These are phyloP conservation scores for Lasioglossum marginatum DNA, from an alignment of 2,888 invertebrate genomes.

Conservation along the genomic window DNA sequence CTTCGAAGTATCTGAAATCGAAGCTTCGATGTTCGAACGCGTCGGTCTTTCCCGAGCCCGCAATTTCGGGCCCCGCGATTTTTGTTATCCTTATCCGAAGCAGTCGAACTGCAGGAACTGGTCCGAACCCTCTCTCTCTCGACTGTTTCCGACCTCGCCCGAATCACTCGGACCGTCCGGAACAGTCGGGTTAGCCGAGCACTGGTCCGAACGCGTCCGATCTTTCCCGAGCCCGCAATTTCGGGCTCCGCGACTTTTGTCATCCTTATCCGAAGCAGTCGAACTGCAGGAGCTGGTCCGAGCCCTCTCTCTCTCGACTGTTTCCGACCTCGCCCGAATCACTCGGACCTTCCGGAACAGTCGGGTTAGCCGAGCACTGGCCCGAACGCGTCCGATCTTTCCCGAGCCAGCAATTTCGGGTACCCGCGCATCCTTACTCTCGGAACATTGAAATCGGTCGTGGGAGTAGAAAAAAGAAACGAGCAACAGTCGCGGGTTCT, in stretches of 20 bases:
- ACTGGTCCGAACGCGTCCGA: too few species aligned
- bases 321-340: background rate
- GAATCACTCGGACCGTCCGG: too few species aligned
- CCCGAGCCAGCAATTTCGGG: background rate
- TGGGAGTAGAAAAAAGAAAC: slow-evolving; percentile 30
- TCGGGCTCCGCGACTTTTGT: background rate
- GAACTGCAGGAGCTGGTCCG: too few species aligned
- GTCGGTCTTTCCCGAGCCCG: too few species aligned
- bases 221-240: background rate
- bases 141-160: too few species aligned
- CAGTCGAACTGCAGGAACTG: too few species aligned
- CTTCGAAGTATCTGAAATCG: too few species aligned
- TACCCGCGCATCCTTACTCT: background rate
- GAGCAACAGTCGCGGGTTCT: slow-evolving; percentile 40
- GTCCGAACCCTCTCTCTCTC: too few species aligned
- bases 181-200: too few species aligned
- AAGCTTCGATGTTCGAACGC: background rate
- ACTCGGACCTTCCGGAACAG: background rate
- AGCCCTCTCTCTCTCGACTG: background rate
- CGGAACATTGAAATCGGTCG: background rate
- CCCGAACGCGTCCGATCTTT: background rate
- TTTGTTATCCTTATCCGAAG: too few species aligned
- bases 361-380: background rate
- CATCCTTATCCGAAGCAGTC: background rate
- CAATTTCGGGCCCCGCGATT: too few species aligned